Base-by-base conservation (phyloP, 1,140 invertebrate species). In the Samia ricini region DNA sequence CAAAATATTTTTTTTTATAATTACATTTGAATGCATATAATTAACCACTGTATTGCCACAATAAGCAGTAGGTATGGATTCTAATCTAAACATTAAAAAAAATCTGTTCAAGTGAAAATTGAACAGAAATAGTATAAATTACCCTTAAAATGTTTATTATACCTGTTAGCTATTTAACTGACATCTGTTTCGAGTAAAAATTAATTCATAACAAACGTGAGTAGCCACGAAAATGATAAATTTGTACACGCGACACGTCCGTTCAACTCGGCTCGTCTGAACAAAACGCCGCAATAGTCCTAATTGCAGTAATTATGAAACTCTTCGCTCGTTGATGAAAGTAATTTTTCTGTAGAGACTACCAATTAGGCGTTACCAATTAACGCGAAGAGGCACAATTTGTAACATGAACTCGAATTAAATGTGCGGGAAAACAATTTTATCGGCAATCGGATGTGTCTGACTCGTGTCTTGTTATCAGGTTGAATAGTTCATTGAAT, bases 241-340 rank as follows among this genome's bases (percentile, higher is more conserved):
- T 81, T 74, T 63, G 79, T 77, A 83, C 61, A 76, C 81, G 68
- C 63, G 71, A 81, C 82, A 85, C 80, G 82, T 80, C 59, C 72
- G 63, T 58, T 49, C 65, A 15, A 56, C 57, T 42, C 61, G 56
- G 58, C 61, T 71, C 69, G 67, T 63, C 68, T 66, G 72, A 79
- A 80, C 79, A 80, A 72, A 74, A 77, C 77, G 71, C 72, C 72
- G 68, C 74, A 76, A 74, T 69, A 71, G 60, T 76, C 79, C 71
- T 87, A 85, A 85, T 87, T 81, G 76, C 78, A 73, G 81, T 77
- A 80, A 87, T 87, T 87, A 83, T 81, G 79, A 77, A 81, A 87
- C 81, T 82, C 84, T 86, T 86, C 79, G 77, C 79, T 76, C 76
- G 76, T 79, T 81, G 75, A 86, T 84, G 79, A 79, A 82, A 83